Percentiles rank a stretch among this genome's conserved stretches.
Evolutionary conservation across 2,797 vertebrate species (phyloP).

Genomic region (Danio tinwini): DNA sequence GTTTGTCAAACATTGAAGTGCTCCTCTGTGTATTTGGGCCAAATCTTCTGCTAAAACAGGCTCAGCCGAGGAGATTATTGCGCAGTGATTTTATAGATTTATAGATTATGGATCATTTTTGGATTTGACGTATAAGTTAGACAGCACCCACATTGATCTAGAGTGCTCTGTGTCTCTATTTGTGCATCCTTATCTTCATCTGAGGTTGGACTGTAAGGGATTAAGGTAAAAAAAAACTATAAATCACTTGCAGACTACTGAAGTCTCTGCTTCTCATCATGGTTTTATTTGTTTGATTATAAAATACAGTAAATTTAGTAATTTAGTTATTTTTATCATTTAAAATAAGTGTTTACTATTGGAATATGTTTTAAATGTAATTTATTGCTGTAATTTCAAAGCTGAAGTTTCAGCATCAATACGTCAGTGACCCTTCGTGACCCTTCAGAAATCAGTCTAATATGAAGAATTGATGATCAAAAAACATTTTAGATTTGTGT

Average conservation of each 20-base stretch:
- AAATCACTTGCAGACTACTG: no score
- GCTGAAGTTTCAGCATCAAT: no score
- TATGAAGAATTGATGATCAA: no score
- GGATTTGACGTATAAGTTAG: constrained; percentile 66
- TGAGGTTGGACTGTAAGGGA: neutral
- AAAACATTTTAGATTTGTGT: no score
- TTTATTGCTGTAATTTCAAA: no score
- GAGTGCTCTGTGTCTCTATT: neutral
- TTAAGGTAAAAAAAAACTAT: no score
- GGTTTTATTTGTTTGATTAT: neutral
- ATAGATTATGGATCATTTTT: constrained; percentile 78
- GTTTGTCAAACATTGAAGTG: constrained; percentile 72
- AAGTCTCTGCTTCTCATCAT: neutral
- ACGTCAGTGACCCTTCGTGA: no score
- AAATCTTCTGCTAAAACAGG: constrained; percentile 74
- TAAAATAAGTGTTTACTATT: neutral
- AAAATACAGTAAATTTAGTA: neutral
- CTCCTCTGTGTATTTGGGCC: constrained; percentile 62
- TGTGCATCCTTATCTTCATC: neutral
- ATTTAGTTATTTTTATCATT: neutral
- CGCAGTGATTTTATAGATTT: constrained; percentile 64
- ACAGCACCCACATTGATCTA: constrained; percentile 44
- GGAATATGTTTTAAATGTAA: neutral
- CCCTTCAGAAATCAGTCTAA: no score
- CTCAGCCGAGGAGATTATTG: constrained; percentile 73